These are phyloP conservation scores for Cephus rjabovi DNA, from an alignment of 2,888 invertebrate genomes.

Conservation along the genomic window DNA sequence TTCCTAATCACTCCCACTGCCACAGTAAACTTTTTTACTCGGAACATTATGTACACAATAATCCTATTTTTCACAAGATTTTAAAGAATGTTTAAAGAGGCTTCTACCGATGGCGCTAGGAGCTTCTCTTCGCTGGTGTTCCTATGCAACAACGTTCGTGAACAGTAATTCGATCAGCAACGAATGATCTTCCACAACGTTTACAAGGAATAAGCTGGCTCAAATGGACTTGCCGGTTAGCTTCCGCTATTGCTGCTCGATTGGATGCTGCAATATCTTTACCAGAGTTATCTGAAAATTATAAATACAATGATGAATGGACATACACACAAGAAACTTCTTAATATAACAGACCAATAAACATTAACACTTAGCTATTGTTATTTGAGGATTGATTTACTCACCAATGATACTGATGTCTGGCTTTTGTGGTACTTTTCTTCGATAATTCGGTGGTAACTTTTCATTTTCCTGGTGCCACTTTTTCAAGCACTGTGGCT, in stretches of 20 bases:
- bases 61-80: no score
- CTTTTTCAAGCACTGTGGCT: slow-evolving; percentile 76
- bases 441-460: slow-evolving; percentile 68
- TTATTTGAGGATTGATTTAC: slow-evolving; percentile 32
- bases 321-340: background rate
- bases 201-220: slow-evolving; percentile 71
- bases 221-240: slow-evolving; percentile 69
- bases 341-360: no score
- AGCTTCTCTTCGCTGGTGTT: slow-evolving; percentile 8
- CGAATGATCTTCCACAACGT: slow-evolving; percentile 73
- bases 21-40: no score
- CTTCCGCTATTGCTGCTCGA: slow-evolving; percentile 60
- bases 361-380: no score
- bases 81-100: no score
- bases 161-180: slow-evolving; percentile 72
- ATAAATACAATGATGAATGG: background rate
- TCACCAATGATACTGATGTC: slow-evolving; percentile 67
- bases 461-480: slow-evolving; percentile 73
- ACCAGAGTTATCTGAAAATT: slow-evolving; percentile 35
- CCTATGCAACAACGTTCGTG: slow-evolving; percentile 71
- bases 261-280: slow-evolving; percentile 46
- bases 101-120: no score
- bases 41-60: no score
- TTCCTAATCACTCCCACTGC: no score
- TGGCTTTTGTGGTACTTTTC: slow-evolving; percentile 68